These are phyloP conservation scores for Aphelocoma coerulescens DNA, from an alignment of 2,113 vertebrate genomes.

Conservation along the genomic window DNA sequence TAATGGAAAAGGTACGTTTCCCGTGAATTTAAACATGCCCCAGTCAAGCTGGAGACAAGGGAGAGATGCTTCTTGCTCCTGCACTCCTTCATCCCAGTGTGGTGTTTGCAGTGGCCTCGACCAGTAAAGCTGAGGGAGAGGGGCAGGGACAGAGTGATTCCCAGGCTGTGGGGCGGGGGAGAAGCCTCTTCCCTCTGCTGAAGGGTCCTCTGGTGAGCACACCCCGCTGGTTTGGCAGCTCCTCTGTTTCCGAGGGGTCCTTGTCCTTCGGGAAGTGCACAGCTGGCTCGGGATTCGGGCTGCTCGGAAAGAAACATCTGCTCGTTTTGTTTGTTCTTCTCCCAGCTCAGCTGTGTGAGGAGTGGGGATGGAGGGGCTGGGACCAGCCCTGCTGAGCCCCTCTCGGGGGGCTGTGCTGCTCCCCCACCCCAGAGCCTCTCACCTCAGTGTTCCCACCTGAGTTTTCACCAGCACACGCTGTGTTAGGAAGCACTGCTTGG, in stretches of 20 bases:
- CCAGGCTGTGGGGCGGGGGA: not conserved
- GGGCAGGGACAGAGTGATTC: not conserved
- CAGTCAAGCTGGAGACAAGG: not conserved
- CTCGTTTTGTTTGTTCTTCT: not conserved
- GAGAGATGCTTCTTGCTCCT: not conserved
- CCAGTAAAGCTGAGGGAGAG: not conserved
- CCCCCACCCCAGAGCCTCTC: not conserved
- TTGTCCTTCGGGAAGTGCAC: constrained; percentile 36
- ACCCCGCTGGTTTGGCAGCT: not conserved
- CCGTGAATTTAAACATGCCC: not conserved
- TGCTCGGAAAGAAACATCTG: not conserved
- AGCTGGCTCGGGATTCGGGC: not conserved
- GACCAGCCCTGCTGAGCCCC: not conserved
- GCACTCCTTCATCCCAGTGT: not conserved
- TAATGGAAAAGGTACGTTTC: not conserved
- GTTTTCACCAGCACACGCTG: fast-evolving
- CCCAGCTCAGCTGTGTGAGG: not conserved
- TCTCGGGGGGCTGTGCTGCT: fast-evolving
- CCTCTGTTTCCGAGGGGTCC: not conserved
- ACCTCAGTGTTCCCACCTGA: not conserved
- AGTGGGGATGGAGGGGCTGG: not conserved
- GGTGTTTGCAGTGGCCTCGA: not conserved
- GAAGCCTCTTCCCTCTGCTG: not conserved
- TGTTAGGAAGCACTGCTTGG: not conserved
- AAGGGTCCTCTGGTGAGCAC: not conserved